These are phyloP conservation scores for Apodemia mormo DNA, from an alignment of 2,888 invertebrate genomes.

Conservation along the genomic window DNA sequence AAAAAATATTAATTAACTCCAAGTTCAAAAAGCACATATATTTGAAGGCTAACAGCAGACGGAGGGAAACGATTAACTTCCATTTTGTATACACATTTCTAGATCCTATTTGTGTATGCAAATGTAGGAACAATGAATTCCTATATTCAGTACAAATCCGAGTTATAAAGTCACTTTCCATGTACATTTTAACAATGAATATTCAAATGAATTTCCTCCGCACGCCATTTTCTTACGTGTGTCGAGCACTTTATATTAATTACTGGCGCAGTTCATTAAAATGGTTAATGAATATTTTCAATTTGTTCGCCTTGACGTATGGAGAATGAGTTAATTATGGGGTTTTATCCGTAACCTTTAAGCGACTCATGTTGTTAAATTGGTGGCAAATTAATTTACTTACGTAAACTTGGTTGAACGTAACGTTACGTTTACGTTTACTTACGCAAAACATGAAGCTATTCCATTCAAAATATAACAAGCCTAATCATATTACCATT, in stretches of 20 bases:
- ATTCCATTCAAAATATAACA: neutral
- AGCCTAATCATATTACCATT: neutral
- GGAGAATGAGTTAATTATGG: conserved; percentile 17
- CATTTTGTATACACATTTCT: conserved; percentile 14
- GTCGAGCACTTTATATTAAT: conserved; percentile 17
- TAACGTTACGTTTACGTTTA: too few relatives aligned
- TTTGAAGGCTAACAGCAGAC: neutral
- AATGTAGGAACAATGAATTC: conserved; percentile 15
- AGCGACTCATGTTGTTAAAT: conserved; percentile 8
- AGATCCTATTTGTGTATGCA: conserved; percentile 8
- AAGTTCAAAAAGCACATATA: neutral
- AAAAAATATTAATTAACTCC: too few relatives aligned
- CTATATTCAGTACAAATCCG: conserved; percentile 18
- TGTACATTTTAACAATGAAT: conserved; percentile 18
- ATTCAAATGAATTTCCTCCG: conserved; percentile 15
- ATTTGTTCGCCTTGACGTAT: conserved; percentile 17
- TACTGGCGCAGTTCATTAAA: conserved; percentile 15
- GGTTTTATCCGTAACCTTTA: conserved; percentile 3
- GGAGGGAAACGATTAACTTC: conserved; percentile 16
- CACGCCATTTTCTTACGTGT: conserved; percentile 18
- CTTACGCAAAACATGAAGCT: neutral
- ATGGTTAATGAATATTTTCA: conserved; percentile 17
- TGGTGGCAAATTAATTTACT: conserved; percentile 7
- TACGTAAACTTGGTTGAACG: neutral
- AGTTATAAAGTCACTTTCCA: conserved; percentile 18